Percentiles rank a stretch among this genome's conserved stretches.
phyloP scores from a whole-genome alignment of 2,797 vertebrate species.

The Salarias fasciatus region DNA sequence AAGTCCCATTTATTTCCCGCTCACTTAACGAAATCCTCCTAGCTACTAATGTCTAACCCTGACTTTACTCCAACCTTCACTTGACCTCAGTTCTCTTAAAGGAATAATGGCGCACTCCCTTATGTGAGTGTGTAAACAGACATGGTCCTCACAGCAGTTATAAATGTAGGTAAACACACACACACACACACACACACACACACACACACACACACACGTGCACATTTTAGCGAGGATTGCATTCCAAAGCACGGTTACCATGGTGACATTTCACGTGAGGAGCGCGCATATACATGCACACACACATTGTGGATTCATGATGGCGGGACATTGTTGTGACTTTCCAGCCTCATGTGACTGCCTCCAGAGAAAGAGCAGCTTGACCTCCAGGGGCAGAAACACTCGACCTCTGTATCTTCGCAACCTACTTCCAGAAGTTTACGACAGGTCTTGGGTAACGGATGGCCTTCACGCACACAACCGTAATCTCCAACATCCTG shows the following conservation, averaged over 20 bases:
- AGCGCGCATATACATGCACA: conserved; percentile 15
- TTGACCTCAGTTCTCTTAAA: too few species aligned
- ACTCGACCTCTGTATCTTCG: conserved; percentile 3
- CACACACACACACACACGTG: conserved; percentile 23
- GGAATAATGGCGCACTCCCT: too few species aligned
- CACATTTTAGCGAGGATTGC: conserved; percentile 50
- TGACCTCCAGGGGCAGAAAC: conserved; percentile 39
- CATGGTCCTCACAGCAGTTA: too few species aligned
- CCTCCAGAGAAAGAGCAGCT: conserved; percentile 19
- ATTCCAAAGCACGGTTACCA: conserved; percentile 73
- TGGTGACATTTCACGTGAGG: conserved; percentile 66
- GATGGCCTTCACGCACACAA: conserved; percentile 8
- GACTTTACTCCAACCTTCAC: too few species aligned
- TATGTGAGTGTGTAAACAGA: too few species aligned
- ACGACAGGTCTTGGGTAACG: conserved; percentile 47
- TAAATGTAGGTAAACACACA: conserved; percentile 4
- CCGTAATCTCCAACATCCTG: conserved; percentile 50
- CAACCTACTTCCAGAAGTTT: conserved; percentile 40
- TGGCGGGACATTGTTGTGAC: conserved; percentile 55
- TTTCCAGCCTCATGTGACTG: conserved; percentile 54
- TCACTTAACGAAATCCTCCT: too few species aligned
- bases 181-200: conserved; percentile 17
- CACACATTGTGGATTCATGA: conserved; percentile 13
- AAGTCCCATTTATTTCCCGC: too few species aligned
- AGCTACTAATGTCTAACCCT: too few species aligned